Conservation (phyloP, 2,113 vertebrate species). For the Mobula birostris region DNA sequence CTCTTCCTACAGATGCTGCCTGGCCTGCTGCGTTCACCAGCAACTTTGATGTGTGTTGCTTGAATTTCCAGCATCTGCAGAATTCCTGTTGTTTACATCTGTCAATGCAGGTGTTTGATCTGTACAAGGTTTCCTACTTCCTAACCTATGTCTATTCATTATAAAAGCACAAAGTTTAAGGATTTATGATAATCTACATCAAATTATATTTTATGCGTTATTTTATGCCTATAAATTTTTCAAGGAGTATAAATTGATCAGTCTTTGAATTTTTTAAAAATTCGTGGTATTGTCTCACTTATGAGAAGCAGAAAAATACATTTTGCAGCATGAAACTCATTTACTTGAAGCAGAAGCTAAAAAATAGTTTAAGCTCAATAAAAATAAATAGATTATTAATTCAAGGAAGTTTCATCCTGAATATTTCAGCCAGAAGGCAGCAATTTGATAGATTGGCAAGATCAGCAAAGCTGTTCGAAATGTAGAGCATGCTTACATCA, state of each 20-base stretch:
- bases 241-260: not conserved
- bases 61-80: no score
- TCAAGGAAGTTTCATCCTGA: not conserved
- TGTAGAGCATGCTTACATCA: not conserved
- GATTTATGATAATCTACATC: not conserved
- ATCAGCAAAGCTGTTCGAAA: not conserved
- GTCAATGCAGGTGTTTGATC: not conserved
- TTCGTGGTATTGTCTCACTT: not conserved
- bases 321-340: not conserved
- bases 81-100: no score
- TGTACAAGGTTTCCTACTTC: not conserved
- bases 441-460: not conserved
- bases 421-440: not conserved
- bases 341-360: not conserved
- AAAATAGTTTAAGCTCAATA: not conserved
- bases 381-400: not conserved
- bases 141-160: not conserved
- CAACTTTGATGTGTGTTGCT: no score
- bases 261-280: not conserved
- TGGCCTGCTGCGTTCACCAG: no score
- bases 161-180: not conserved
- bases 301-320: not conserved
- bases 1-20: no score
- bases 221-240: not conserved
- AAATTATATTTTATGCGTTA: not conserved